Base-by-base conservation (phyloP, 2,797 vertebrate genomes). In the Phataginus tricuspis region DNA sequence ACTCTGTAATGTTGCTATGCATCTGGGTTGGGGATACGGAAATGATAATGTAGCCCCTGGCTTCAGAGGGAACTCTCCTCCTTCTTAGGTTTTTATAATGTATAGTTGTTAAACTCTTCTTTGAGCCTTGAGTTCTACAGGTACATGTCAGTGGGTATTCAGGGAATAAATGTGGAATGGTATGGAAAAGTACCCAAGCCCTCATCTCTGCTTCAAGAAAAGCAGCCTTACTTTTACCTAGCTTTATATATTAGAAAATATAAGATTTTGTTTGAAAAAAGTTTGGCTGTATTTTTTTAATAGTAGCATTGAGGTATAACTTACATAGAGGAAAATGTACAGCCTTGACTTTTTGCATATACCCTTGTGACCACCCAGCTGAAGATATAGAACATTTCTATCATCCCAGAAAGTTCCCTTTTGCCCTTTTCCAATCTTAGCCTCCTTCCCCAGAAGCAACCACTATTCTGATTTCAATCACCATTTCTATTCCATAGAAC, bases 81-180 rank as follows among this genome's bases (percentile, higher is more conserved):
- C 45, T 45, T 45, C n/a, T 87, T 72, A 23, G 29, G 64, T 92
- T 93, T 69, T 10, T 75, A 63, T 88, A 94, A 71, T 75, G 4
- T 71, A 8, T 57, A n/a, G 31, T 57, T 93, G 80, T 88, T 80
- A 86, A 88, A 86, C 45, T 89, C 31, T 42, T 89, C 23, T 87
- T 95, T 75, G 83, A 91, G 34, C 7, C 71, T 19, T 61, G 31
- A 14, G 11, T 78, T 88, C 57, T 34, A 74, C 12, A 42, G 31
- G 39, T 61, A 66, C 5, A 61, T 53, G 7, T 71, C 39, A 90
- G 7, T 51, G 85, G 49, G 10, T 69, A 37, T 34, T 61, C 45
- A 78, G 51, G 9, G 27, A 27, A 18, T 59, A 64, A 59, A n/a
- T 8, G 53, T 9, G 7, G 68, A 79, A 11, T 14, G 34, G 14